Evolutionary conservation across 2,797 vertebrate species (phyloP), one percentile per base, ranked within the genome.

Genomic region (Adrianichthys oophorus): DNA sequence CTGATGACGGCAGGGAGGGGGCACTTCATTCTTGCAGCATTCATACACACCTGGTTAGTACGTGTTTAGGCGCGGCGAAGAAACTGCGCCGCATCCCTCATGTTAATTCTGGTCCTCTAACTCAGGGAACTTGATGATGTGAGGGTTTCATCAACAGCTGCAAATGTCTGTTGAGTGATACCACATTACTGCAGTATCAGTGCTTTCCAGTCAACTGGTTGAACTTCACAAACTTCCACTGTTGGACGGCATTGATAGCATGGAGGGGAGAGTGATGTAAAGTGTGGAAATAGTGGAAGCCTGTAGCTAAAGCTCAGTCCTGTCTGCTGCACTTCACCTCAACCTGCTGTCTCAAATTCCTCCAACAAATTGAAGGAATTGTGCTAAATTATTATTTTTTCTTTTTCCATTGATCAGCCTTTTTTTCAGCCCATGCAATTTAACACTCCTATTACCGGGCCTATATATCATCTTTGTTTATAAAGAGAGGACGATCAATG

Each of bases 111-210:
- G 56, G 52, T 77, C 81, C 83, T 77, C 84, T 80, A 82, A 48
- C 83, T 56, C 80, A 52, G 4, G 26, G 74, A 78, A 62, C 72
- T 62, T 52, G 76, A 83, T 79, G 86, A 82, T 83, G 76, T 53
- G 80, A 83, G 54, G 79, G 78, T 87, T 86, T 82, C 76, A 75
- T 86, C 83, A 85, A 85, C 86, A 83, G 82, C 82, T 87, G 84
- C 84, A 76, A 79, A 72, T 74, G 76, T 71, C 65, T 64, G 65
- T 62, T 42, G 46, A 67, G 49, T 62, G 78, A 75, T 56, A 55
- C 71, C 21, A 71, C 79, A 49, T 72, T 63, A 74, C 77, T 78
- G 78, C 76, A 51, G 68, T 21, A 74, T 77, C 68, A 63, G 61
- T 63, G 18, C 14, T 69, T 79, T 79, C 52, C 74, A 48, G 67